Percentiles rank a stretch among this genome's conserved stretches.
phyloP scores from a whole-genome alignment of 1,140 invertebrate species.

The Pseudobourletiella spinata region DNA sequence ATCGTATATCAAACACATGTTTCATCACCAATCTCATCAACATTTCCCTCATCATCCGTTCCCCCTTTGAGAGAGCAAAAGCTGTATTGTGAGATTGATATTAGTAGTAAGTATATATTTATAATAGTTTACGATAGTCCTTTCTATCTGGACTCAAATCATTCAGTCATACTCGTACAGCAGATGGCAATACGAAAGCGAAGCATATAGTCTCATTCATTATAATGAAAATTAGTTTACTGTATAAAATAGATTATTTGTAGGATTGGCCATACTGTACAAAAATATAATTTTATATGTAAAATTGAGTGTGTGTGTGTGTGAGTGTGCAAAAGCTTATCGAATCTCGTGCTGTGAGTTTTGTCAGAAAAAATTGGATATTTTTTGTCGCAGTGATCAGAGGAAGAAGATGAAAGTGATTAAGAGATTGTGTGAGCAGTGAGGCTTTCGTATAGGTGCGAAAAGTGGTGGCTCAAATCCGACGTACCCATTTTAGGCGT shows the following conservation, averaged over 20 bases:
- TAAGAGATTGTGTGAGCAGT: not conserved
- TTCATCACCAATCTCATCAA: not conserved
- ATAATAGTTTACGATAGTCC: too few species aligned
- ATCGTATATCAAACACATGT: not conserved
- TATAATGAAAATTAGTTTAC: too few species aligned
- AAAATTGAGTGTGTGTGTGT: too few species aligned
- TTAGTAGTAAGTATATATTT: not conserved
- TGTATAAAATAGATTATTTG: too few species aligned
- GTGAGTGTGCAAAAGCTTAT: too few species aligned
- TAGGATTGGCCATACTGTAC: too few species aligned
- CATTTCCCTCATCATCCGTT: not conserved
- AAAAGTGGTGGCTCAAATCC: not conserved
- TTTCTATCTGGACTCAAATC: not conserved
- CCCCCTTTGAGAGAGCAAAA: not conserved
- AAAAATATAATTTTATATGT: too few species aligned
- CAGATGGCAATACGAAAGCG: not conserved
- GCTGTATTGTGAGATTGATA: not conserved
- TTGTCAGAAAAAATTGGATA: too few species aligned
- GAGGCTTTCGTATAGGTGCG: not conserved
- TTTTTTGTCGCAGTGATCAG: too few species aligned
- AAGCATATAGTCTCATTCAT: too few species aligned
- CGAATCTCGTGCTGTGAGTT: too few species aligned
- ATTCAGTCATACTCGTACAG: not conserved
- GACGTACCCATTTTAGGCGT: constrained; percentile 57
- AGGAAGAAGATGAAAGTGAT: not conserved